Conservation (phyloP, 2,888 invertebrate genomes). For the Chrysotoxum bicinctum region DNA sequence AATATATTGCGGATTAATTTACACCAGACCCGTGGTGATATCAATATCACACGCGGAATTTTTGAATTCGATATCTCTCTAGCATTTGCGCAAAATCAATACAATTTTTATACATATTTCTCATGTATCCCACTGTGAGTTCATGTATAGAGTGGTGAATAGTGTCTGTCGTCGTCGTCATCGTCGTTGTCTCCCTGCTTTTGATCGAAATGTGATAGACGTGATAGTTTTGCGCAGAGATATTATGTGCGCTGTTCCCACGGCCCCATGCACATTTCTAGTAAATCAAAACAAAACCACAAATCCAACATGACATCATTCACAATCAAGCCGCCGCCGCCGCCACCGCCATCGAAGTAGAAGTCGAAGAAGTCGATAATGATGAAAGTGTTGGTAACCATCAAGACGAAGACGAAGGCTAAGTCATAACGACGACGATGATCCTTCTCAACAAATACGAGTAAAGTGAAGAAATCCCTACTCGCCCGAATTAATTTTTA, state of each 20-base stretch:
- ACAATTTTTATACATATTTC: constrained; percentile 2
- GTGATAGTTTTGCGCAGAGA: constrained; percentile 62
- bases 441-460: constrained; percentile 40
- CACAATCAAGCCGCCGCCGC: constrained; percentile 44
- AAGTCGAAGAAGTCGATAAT: constrained; percentile 53
- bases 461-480: constrained; percentile 64
- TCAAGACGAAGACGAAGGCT: constrained; percentile 11
- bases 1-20: constrained; percentile 52
- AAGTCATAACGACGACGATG: constrained; percentile 40
- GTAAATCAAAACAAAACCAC: constrained; percentile 72
- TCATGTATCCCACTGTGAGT: constrained; percentile 9
- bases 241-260: constrained; percentile 67
- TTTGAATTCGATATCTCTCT: constrained; percentile 66
- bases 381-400: constrained; percentile 36
- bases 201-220: constrained; percentile 70
- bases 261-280: constrained; percentile 69
- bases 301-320: constrained; percentile 72
- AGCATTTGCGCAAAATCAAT: constrained; percentile 61
- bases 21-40: constrained; percentile 53
- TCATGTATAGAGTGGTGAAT: background rate
- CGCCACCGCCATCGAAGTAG: background rate
- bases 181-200: constrained; percentile 1
- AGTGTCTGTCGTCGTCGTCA: constrained; percentile 24
- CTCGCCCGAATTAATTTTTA: constrained; percentile 64
- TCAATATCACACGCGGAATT: constrained; percentile 71